Percentiles rank a stretch among this genome's conserved stretches.
Conservation (phyloP, 92 coral and sea anemone species). For the Blastomussa wellsi region DNA sequence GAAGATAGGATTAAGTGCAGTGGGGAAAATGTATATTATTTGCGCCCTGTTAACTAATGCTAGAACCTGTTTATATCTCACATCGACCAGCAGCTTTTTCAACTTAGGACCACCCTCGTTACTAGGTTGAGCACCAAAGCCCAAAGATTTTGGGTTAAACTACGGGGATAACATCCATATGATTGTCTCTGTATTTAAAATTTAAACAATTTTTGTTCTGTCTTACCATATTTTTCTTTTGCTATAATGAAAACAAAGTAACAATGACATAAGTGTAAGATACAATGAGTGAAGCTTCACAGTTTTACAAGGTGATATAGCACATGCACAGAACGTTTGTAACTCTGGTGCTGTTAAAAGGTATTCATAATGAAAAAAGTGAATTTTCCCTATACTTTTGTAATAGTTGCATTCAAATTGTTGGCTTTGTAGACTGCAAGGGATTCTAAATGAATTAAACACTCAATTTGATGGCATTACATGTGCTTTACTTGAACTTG, state of each 20-base stretch:
- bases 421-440: constrained; percentile 24
- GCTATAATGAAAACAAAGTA: constrained; percentile 14
- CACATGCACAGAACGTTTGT: too few relatives aligned
- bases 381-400: too few relatives aligned
- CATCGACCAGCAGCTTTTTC: constrained; percentile 15
- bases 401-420: background rate
- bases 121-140: background rate
- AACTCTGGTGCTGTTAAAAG: too few relatives aligned
- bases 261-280: constrained; percentile 20
- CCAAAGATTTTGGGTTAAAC: constrained; percentile 8
- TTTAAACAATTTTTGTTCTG: constrained; percentile 17
- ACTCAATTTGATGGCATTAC: constrained; percentile 20
- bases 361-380: too few relatives aligned
- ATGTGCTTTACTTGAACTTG: background rate
- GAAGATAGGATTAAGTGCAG: constrained; percentile 41
- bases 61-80: constrained; percentile 27
- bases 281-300: constrained; percentile 18
- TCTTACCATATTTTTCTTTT: constrained; percentile 1
- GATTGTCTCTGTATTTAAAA: background rate
- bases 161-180: constrained; percentile 1
- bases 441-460: constrained; percentile 1
- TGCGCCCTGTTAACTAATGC: constrained; percentile 40
- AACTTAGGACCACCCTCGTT: background rate
- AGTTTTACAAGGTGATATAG: constrained; percentile 22
- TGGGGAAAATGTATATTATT: constrained; percentile 33